Base-by-base conservation (phyloP, 1,140 invertebrate genomes). In the Venturia canescens region DNA sequence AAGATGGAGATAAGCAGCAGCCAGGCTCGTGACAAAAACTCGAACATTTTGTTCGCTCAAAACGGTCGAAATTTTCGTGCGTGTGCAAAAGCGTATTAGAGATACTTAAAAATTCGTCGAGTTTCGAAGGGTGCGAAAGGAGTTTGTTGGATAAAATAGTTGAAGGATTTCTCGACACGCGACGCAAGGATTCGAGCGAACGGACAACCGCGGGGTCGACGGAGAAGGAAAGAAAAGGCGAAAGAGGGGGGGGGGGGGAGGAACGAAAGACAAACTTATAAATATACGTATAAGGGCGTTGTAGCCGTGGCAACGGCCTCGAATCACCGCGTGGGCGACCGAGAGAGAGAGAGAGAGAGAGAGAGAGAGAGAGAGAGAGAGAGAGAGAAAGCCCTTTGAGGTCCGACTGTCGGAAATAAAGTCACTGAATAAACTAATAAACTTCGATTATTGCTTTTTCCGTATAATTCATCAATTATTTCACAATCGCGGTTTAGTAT, bases 261-360 rank as follows among this genome's bases (percentile, higher is more conserved):
- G 16, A n/a, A n/a, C 13, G 57, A 63, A n/a, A 26, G 21, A 23
- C 7, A 18, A 26, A 63, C 27, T 31, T 31, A 69, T 34, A 34
- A 27, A 31, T 69, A 69, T 69, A 69, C 18, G 78, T 34, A 79
- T 82, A 71, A 83, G 81, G 80, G 82, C 83, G 79, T 84, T 78
- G 87, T 89, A 86, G 79, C 77, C 86, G 85, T 89, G 79, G 84
- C 83, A 87, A 88, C 86, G 83, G 84, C 82, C 83, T 86, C 82
- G 82, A 80, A 75, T 78, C 79, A 79, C 76, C 23, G 50, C 78
- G 77, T 81, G 67, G 27, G 75, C 63, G 53, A 80, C 82, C 66
- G 60, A 82, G 72, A 78, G 74, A 79, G 70, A 9, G 23, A 13
- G 23, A 27, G 13, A 63, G n/a, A 26, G 60, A 26, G 60, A 27